These are phyloP conservation scores for Dipodomys merriami DNA, from an alignment of 2,113 vertebrate species.

Conservation along the genomic window DNA sequence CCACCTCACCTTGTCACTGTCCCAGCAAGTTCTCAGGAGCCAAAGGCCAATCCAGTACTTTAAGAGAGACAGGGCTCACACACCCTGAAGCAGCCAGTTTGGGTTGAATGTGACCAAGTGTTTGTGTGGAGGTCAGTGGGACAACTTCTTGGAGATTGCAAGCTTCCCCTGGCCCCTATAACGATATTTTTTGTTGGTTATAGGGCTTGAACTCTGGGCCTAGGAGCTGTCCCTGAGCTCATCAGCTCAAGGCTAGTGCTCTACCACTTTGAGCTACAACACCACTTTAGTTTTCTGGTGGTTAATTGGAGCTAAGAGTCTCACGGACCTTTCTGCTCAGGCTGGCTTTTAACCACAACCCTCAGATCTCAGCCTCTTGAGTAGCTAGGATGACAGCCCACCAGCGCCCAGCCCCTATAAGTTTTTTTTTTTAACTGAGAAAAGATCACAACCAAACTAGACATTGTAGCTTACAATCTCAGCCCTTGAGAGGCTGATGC, in stretches of 20 bases:
- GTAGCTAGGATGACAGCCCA: no score
- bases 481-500: neutral
- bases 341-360: no score
- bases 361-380: no score
- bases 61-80: neutral
- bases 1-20: neutral
- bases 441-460: neutral
- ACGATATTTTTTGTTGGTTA: neutral
- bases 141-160: neutral
- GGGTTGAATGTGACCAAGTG: conserved; percentile 16
- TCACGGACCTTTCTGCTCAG: no score
- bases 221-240: no score
- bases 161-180: neutral
- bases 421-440: neutral
- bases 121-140: neutral
- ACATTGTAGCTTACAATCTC: neutral
- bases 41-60: conserved; percentile 18
- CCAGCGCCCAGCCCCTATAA: no score
- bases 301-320: no score
- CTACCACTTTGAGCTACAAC: no score
- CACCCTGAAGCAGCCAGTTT: neutral
- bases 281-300: no score
- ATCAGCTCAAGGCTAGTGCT: no score
- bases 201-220: no score
- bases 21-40: neutral